Conservation (phyloP, 2,888 invertebrate species). For the Trichogramma dendrolimi region DNA sequence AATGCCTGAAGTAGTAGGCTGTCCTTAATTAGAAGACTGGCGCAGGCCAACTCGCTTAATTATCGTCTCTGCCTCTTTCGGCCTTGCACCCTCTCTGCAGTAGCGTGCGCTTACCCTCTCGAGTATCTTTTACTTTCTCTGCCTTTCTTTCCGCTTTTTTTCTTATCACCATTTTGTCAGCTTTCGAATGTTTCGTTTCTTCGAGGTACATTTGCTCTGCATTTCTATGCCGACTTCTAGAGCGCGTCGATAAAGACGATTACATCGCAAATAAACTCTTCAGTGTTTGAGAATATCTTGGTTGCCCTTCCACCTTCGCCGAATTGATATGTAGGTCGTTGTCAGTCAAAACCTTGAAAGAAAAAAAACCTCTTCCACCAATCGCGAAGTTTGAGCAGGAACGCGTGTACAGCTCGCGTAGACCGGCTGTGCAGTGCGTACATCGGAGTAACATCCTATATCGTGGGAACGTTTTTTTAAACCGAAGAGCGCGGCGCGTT, state of each 20-base stretch:
- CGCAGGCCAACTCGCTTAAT: constrained; percentile 56
- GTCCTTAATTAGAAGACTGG: constrained; percentile 52
- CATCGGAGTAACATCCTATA: constrained; percentile 37
- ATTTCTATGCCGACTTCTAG: constrained; percentile 17
- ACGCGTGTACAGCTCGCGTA: constrained; percentile 2
- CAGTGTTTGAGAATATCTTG: no score
- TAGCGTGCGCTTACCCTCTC: neutral
- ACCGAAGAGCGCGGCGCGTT: constrained; percentile 42
- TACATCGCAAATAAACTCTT: no score
- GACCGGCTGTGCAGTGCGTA: neutral
- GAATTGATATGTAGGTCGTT: neutral
- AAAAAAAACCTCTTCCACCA: no score
- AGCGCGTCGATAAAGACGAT: constrained; percentile 6
- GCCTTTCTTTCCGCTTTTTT: constrained; percentile 5
- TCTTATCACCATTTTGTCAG: constrained; percentile 3
- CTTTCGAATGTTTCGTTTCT: constrained; percentile 6
- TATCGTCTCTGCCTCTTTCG: constrained; percentile 51
- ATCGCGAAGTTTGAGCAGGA: no score
- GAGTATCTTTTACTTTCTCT: neutral
- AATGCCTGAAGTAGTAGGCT: constrained; percentile 16
- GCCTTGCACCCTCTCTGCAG: neutral
- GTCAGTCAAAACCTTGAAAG: neutral
- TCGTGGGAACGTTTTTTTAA: constrained; percentile 51
- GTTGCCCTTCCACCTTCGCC: no score
- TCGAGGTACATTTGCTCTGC: constrained; percentile 17